Evolutionary conservation across 2,113 vertebrate species (phyloP), one percentile per base, ranked within the genome.

Genomic region (Nematolebias whitei): DNA sequence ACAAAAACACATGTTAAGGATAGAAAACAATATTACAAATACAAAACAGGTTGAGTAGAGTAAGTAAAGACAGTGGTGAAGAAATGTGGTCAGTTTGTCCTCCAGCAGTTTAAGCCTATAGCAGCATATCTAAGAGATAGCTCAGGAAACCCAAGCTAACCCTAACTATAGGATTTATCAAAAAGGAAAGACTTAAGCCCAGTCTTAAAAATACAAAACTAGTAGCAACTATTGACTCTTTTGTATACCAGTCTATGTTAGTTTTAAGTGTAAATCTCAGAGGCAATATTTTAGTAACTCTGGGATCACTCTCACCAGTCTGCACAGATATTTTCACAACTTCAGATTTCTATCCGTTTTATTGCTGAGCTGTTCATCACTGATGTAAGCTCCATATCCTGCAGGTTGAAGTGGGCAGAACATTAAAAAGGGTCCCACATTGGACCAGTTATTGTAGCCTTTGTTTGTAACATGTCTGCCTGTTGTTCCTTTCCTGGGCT

Each of bases 371-470:
- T 22, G 51, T 29, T 16, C 5, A 35, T 35, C 20, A 20, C 39
- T 52, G 40, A 32, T 26, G 58, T 35, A 24, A 51, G 38, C 2
- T 18, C 48, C 48, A n/a, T 43, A 11, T n/a, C 1, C 14, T 23
- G 24, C 39, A 35, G 43, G 47, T 19, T 49, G 44, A 57, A n/a
- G 26, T 43, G 7, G 40, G 16, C 35, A 23, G 18, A 41, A 18
- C 16, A 3, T 1, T 15, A 20, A n/a, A n/a, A n/a, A 41, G 19
- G 22, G 35, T 18, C 5, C 4, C 15, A 68, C 4, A 44, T 45
- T 53, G 18, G 40, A 62, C 19, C 32, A 47, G 44, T 62, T 50
- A 12, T 40, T 29, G 16, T 58, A 18, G 50, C 50, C 41, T 15
- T 18, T 11, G 26, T 9, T 47, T 19, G n/a, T 5, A 23, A 22